Conservation (phyloP, 1,140 invertebrate species). For the Harlomillsia oculata region DNA sequence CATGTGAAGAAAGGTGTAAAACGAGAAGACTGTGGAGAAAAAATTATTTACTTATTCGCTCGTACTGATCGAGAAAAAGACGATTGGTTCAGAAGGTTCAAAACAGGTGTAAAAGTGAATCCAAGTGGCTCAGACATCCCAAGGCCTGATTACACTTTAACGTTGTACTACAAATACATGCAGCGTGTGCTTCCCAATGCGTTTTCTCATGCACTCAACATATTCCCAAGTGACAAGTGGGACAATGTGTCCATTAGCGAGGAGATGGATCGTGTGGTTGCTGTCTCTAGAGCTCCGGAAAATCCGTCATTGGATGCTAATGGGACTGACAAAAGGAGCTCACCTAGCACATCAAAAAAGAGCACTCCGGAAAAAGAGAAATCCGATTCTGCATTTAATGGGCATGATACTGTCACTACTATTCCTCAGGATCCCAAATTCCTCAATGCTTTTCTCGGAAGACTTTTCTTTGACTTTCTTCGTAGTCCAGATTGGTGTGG, state of each 20-base stretch:
- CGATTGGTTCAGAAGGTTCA: slow-evolving; percentile 60
- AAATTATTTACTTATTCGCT: slow-evolving; percentile 60
- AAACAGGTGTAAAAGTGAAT: too few species aligned
- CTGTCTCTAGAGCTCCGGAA: neutral
- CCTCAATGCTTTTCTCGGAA: slow-evolving; percentile 64
- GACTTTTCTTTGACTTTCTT: slow-evolving; percentile 68
- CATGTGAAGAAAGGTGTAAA: slow-evolving; percentile 37
- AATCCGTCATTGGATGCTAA: neutral
- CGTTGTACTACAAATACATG: slow-evolving; percentile 21
- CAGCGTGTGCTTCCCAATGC: slow-evolving; percentile 4
- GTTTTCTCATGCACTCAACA: neutral
- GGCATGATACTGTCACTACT: slow-evolving; percentile 10
- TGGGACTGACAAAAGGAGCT: neutral
- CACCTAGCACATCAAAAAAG: slow-evolving; percentile 10
- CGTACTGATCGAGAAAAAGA: slow-evolving; percentile 77
- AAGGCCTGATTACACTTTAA: too few species aligned
- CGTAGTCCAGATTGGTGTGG: slow-evolving; percentile 52
- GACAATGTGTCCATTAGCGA: slow-evolving; percentile 10
- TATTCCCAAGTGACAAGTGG: neutral
- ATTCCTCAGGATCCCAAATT: slow-evolving; percentile 43
- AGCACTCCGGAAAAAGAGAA: slow-evolving; percentile 22
- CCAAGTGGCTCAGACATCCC: neutral
- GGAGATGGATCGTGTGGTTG: too few species aligned
- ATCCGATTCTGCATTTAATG: slow-evolving; percentile 1
- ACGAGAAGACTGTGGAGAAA: slow-evolving; percentile 37